phyloP scores from a whole-genome alignment of 2,888 invertebrate genomes.

The Athetis lepigone region DNA sequence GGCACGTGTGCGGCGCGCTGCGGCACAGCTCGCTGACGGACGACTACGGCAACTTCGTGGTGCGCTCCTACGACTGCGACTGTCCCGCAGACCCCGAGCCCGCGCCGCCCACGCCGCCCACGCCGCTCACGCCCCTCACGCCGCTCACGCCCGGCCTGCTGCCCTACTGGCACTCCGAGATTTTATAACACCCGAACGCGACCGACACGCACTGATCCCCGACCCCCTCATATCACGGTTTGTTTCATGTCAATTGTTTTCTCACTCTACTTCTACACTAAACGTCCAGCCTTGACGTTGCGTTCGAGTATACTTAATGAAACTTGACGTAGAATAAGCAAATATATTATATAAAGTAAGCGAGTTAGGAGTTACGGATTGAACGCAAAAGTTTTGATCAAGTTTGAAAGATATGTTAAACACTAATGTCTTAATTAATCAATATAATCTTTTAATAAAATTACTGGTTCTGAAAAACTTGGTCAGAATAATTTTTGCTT shows the following conservation, averaged over 20 bases:
- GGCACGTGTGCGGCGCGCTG: slow-evolving; percentile 84
- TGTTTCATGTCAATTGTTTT: slow-evolving; percentile 59
- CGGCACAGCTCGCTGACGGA: slow-evolving; percentile 87
- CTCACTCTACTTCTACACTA: slow-evolving; percentile 38
- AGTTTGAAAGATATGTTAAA: slow-evolving; percentile 50
- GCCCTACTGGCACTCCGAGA: slow-evolving; percentile 72
- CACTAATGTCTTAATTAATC: slow-evolving; percentile 39
- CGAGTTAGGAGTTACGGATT: slow-evolving; percentile 42
- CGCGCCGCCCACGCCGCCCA: slow-evolving; percentile 32
- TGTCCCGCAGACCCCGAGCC: slow-evolving; percentile 70
- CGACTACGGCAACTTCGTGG: slow-evolving; percentile 90
- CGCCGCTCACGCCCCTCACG: slow-evolving; percentile 34
- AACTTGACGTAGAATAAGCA: slow-evolving; percentile 42
- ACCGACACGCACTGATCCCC: slow-evolving; percentile 15
- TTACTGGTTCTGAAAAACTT: slow-evolving; percentile 49
- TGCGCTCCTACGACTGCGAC: slow-evolving; percentile 84
- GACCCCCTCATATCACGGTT: slow-evolving; percentile 55
- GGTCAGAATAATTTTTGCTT: slow-evolving; percentile 56
- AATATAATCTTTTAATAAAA: slow-evolving; percentile 42
- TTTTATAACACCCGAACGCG: slow-evolving; percentile 69
- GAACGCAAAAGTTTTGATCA: slow-evolving; percentile 59
- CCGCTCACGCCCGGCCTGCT: slow-evolving; percentile 30
- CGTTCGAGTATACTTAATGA: slow-evolving; percentile 51
- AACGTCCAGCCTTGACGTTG: slow-evolving; percentile 56
- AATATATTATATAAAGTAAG: slow-evolving; percentile 48